These are phyloP conservation scores for Hylaea fasciaria DNA, from an alignment of 2,888 invertebrate species.

Conservation along the genomic window DNA sequence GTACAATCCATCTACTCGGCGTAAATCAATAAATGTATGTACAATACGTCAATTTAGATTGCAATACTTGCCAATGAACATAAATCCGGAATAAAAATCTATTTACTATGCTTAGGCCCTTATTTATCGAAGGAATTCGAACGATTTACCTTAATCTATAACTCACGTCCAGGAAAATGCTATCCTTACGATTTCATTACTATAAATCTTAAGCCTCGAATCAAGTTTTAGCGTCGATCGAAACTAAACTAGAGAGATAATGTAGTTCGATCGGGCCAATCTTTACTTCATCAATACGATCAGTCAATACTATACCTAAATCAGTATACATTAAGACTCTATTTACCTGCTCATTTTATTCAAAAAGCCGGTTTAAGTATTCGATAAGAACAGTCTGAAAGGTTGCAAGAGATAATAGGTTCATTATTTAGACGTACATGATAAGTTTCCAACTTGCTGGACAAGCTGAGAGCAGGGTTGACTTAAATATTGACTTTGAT, in stretches of 20 bases:
- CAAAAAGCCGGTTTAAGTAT: slow-evolving; percentile 51
- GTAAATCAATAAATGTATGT: no score
- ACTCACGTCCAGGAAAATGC: slow-evolving; percentile 71
- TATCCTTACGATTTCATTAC: slow-evolving; percentile 76
- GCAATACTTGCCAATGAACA: neutral
- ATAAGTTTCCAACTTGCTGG: slow-evolving; percentile 53
- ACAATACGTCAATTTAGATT: neutral
- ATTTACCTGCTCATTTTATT: slow-evolving; percentile 38
- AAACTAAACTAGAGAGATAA: slow-evolving; percentile 71
- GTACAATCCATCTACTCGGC: no score
- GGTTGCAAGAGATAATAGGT: slow-evolving; percentile 66
- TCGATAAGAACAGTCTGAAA: slow-evolving; percentile 66
- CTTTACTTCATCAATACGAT: slow-evolving; percentile 54
- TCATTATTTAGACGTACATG: slow-evolving; percentile 66
- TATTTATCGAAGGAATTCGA: neutral
- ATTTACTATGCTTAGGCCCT: neutral
- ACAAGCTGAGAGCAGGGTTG: neutral
- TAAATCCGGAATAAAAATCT: neutral
- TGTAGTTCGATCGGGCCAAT: slow-evolving; percentile 65
- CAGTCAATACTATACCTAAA: slow-evolving; percentile 50
- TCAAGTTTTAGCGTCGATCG: slow-evolving; percentile 75
- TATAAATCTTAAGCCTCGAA: slow-evolving; percentile 71
- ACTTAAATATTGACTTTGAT: neutral
- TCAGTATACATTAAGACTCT: slow-evolving; percentile 39
- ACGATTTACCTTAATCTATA: slow-evolving; percentile 30